phyloP scores from a whole-genome alignment of 1,140 invertebrate genomes.

The Drosophila willistoni region DNA sequence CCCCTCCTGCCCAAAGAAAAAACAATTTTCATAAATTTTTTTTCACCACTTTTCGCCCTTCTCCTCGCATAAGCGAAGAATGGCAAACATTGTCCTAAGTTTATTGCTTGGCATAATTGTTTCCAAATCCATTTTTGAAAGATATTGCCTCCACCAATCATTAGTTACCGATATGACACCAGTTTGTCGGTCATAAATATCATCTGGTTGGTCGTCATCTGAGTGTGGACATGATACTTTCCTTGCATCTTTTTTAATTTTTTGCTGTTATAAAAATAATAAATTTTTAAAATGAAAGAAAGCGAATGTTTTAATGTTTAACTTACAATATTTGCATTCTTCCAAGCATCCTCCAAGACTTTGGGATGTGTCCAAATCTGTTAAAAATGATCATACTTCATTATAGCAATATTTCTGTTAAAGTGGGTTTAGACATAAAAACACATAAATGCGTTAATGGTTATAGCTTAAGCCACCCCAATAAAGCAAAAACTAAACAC shows the following conservation, averaged over 20 bases:
- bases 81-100: slow-evolving; percentile 89
- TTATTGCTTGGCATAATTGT: slow-evolving; percentile 89
- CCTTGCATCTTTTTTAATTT: slow-evolving; percentile 53
- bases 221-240: slow-evolving; percentile 60
- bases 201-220: slow-evolving; percentile 84
- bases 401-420: neutral
- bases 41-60: slow-evolving; percentile 93
- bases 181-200: slow-evolving; percentile 80
- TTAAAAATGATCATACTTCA: neutral
- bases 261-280: slow-evolving; percentile 49
- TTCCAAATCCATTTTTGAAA: slow-evolving; percentile 84
- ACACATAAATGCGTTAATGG: no score
- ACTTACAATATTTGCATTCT: slow-evolving; percentile 74
- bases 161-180: slow-evolving; percentile 82
- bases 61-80: slow-evolving; percentile 89
- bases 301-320: no score
- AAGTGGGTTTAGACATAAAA: no score
- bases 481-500: no score
- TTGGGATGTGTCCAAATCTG: slow-evolving; percentile 94
- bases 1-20: no score
- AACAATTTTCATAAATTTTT: no score
- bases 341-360: slow-evolving; percentile 85
- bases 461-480: no score
- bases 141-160: slow-evolving; percentile 86
- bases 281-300: neutral